Evolutionary conservation across 2,888 invertebrate genomes (phyloP).

Genomic region (Crioceris asparagi): DNA sequence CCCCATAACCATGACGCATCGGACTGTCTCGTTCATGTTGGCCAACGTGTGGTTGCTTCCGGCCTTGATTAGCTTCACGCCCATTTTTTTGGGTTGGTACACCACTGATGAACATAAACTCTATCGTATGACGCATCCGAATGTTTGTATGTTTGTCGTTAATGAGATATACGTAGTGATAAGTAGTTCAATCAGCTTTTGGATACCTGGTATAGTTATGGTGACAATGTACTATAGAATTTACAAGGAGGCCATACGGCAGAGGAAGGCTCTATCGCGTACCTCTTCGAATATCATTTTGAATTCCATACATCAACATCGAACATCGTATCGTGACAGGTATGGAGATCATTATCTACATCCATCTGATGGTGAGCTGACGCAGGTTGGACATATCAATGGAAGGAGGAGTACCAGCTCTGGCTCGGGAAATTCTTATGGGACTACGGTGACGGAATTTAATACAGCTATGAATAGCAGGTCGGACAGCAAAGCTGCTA

Average conservation of each 20-base stretch:
- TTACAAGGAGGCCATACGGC: constrained; percentile 71
- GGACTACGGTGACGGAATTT: constrained; percentile 39
- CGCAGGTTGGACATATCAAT: constrained; percentile 43
- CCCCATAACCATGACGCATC: constrained; percentile 81
- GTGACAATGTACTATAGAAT: constrained; percentile 84
- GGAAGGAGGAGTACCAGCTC: constrained; percentile 51
- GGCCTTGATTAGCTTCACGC: constrained; percentile 84
- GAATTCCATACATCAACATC: constrained; percentile 74
- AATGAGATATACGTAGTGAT: constrained; percentile 81
- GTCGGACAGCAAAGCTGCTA: constrained; percentile 51
- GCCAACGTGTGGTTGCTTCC: constrained; percentile 88
- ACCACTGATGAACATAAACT: constrained; percentile 48
- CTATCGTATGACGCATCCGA: constrained; percentile 49
- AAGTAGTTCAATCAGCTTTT: constrained; percentile 83
- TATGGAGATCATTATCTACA: constrained; percentile 45
- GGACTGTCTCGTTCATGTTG: constrained; percentile 69
- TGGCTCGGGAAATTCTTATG: constrained; percentile 40
- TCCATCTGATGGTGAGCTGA: constrained; percentile 48
- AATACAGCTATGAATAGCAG: constrained; percentile 35
- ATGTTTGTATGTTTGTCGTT: constrained; percentile 73
- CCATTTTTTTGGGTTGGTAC: constrained; percentile 84
- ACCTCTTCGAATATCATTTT: constrained; percentile 79
- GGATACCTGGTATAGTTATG: constrained; percentile 90
- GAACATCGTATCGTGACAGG: constrained; percentile 51
- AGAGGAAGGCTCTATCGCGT: constrained; percentile 69